Evolutionary conservation across 2,113 vertebrate genomes (phyloP).

Genomic region (Hylia prasina): DNA sequence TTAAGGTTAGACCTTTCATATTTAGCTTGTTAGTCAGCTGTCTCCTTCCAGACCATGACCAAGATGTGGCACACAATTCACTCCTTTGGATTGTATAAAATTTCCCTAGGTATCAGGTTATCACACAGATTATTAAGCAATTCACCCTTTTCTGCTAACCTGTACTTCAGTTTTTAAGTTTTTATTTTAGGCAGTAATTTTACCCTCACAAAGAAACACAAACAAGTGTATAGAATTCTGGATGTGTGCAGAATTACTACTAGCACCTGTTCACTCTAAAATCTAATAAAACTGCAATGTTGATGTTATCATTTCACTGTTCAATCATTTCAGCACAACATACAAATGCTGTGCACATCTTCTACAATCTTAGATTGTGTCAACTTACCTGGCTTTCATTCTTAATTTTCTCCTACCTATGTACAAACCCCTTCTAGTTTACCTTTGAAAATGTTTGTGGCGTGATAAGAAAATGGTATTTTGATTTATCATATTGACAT

Average conservation of each 20-base stretch:
- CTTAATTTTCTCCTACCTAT: not conserved
- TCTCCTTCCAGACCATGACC: not conserved
- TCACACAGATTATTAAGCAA: not conserved
- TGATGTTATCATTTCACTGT: not conserved
- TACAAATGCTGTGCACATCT: not conserved
- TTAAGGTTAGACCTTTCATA: not conserved
- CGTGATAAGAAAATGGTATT: constrained; percentile 2
- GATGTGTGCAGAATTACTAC: not conserved
- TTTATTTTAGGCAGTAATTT: not conserved
- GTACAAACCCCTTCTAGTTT: not conserved
- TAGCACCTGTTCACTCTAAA: not conserved
- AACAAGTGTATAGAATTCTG: not conserved
- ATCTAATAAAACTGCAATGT: not conserved
- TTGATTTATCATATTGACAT: constrained; percentile 9
- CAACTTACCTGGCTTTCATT: not conserved
- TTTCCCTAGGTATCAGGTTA: not conserved
- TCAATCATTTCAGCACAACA: not conserved
- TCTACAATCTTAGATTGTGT: not conserved
- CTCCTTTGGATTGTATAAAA: not conserved
- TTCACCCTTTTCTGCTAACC: not conserved
- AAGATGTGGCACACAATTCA: not conserved
- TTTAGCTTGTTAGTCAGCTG: not conserved
- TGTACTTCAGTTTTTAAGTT: not conserved
- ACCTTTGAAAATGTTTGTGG: not conserved
- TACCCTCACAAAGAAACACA: not conserved